Evolutionary conservation across 2,797 vertebrate genomes (phyloP).

Genomic region (Phaenicophaeus curvirostris): DNA sequence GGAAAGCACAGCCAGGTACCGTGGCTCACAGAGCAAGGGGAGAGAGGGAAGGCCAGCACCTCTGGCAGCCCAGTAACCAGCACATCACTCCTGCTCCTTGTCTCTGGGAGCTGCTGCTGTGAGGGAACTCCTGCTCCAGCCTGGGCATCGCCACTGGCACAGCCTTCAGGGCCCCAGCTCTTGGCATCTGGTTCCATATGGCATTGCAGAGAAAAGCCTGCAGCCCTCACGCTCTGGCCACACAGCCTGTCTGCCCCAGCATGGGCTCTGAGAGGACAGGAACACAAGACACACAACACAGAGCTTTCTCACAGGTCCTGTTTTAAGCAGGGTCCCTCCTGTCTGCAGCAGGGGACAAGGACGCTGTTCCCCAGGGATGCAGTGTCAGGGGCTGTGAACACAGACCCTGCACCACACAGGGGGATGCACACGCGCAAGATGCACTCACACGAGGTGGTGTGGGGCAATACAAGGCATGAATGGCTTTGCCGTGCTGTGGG

Average conservation of each 20-base stretch:
- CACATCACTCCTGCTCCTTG: not conserved
- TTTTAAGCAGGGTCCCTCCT: not conserved
- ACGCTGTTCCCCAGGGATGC: not conserved
- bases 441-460: no score
- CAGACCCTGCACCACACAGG: not conserved
- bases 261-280: not conserved
- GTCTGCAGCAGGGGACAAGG: not conserved
- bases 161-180: not conserved
- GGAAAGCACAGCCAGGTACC: not conserved
- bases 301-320: not conserved
- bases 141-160: not conserved
- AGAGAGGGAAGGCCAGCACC: not conserved
- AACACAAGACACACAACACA: not conserved
- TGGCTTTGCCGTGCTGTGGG: accelerated
- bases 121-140: not conserved
- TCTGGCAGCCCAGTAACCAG: not conserved
- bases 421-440: no score
- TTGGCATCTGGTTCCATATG: not conserved
- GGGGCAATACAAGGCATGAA: not conserved
- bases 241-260: no score
- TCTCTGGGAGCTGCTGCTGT: no score
- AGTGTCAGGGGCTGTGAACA: not conserved
- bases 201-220: not conserved
- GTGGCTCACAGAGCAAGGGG: accelerated
- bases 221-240: no score